Base-by-base conservation (phyloP, 2,888 invertebrate genomes). In the Gasteruption jaculator region DNA sequence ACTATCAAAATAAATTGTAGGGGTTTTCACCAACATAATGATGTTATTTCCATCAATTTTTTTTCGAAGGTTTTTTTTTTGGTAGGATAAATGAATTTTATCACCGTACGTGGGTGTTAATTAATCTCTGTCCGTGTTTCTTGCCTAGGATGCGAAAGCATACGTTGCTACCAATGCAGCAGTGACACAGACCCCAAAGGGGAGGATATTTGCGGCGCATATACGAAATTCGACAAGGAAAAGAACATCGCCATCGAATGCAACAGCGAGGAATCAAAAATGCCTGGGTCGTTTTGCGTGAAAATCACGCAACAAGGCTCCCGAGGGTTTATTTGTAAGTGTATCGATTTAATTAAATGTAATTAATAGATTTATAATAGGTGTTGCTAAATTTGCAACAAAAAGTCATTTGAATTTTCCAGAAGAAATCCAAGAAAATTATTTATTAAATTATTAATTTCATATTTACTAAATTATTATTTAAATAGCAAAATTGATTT, bases 261-360 rank as follows among this genome's bases (percentile, higher is more conserved):
- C 68, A 90, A 85, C 63, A 91, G 88, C 63, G 93, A 93, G 63
- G 94, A 95, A 69, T 91, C 93, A 26, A 81, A 89, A 52, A 89
- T 90, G 74, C 94, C 94, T 15, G 96, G 95, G 5, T 91, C 93
- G 3, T 95, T 96, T 71, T 96, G 96, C 70, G 90, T 94, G 79
- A 96, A 96, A 75, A 79, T 90, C 16, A 87, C 91, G 2, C 91
- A 92, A 60, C 95, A 96, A 68, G 88, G 95, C 43, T 94, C 94
- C 0, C 83, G 86, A 67, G 92, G 92, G 49, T 93, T 92, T 65
- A 88, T 93, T 62, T 96, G 95, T 94, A 76, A 83, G 91, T 83
- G 43, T 21, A 11, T 20, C 20, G 6, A 27, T 20, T 5, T 5
- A 37, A 27, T 12, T 27, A n/a, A n/a, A n/a, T n/a, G n/a, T n/a